A percentile compares a stretch with the other conserved stretches of the same genome.
Evolutionary conservation across 2,113 vertebrate genomes (phyloP).

Genomic region (Arothron firmamentum): DNA sequence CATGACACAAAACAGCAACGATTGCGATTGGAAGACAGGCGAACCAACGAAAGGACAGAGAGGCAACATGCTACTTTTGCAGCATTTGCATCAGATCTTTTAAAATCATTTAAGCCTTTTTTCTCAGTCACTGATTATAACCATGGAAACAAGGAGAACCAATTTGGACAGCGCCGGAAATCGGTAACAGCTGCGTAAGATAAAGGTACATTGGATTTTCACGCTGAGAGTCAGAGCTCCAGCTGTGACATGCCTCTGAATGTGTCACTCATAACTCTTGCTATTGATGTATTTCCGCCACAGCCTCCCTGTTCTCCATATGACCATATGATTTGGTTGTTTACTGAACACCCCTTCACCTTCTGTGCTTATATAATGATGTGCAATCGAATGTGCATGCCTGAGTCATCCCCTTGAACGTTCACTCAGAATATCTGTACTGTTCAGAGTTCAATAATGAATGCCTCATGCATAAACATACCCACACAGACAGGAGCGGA

Average conservation of each 20-base stretch:
- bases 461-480: conserved; percentile 57
- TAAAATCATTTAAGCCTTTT: conserved; percentile 45
- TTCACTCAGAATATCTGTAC: conserved; percentile 50
- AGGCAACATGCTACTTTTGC: conserved; percentile 15
- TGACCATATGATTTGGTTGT: conserved; percentile 13
- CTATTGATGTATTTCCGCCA: neutral
- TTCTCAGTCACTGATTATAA: conserved; percentile 30
- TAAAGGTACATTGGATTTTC: neutral
- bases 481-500: conserved; percentile 45
- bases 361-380: conserved; percentile 35
- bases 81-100: conserved; percentile 45
- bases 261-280: neutral
- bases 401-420: conserved; percentile 56
- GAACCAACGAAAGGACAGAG: neutral
- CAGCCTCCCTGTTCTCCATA: conserved; percentile 1
- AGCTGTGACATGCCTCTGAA: conserved; percentile 10
- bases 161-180: conserved; percentile 27
- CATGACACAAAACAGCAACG: neutral
- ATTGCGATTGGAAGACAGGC: conserved; percentile 14
- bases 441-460: conserved; percentile 58
- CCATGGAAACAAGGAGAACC: conserved; percentile 60
- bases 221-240: neutral
- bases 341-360: conserved; percentile 26
- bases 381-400: conserved; percentile 28
- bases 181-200: conserved; percentile 23